A percentile compares a stretch with the other conserved stretches of the same genome.
Evolutionary conservation across 2,888 invertebrate species (phyloP).

Genomic region (Tachina lurida): DNA sequence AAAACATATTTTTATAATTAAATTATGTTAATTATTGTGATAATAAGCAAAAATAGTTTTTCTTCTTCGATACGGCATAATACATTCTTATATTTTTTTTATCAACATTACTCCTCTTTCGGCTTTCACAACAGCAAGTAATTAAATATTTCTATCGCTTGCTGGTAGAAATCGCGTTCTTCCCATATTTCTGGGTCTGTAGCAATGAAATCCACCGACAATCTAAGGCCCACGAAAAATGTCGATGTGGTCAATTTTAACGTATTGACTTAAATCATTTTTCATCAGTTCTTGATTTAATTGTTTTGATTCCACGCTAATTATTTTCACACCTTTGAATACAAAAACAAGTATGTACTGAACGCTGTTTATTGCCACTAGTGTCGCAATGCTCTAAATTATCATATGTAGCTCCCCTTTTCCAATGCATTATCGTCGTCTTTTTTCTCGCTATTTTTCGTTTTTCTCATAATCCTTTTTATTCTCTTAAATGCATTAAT

Average conservation of each 20-base stretch:
- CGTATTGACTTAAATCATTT: background rate
- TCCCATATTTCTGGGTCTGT: background rate
- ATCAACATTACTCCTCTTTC: background rate
- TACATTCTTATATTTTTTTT: background rate
- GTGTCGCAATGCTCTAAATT: background rate
- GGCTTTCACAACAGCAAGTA: background rate
- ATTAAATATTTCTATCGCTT: background rate
- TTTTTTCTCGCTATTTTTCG: background rate
- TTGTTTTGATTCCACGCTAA: conserved; percentile 2
- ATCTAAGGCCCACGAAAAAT: background rate
- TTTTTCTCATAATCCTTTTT: background rate
- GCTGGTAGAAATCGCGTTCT: background rate
- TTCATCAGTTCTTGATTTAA: background rate
- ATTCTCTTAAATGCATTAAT: background rate
- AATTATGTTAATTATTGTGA: no score
- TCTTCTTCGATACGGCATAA: conserved; percentile 1
- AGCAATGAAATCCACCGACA: background rate
- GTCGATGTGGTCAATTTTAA: background rate
- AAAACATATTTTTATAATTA: no score
- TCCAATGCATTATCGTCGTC: background rate
- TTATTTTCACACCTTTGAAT: conserved; percentile 3
- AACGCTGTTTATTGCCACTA: background rate
- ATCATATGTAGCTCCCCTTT: conserved; percentile 5
- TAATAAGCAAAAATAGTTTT: background rate
- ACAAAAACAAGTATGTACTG: background rate